These are phyloP conservation scores for Varanus komodoensis DNA, from an alignment of 2,113 vertebrate genomes.

Conservation along the genomic window DNA sequence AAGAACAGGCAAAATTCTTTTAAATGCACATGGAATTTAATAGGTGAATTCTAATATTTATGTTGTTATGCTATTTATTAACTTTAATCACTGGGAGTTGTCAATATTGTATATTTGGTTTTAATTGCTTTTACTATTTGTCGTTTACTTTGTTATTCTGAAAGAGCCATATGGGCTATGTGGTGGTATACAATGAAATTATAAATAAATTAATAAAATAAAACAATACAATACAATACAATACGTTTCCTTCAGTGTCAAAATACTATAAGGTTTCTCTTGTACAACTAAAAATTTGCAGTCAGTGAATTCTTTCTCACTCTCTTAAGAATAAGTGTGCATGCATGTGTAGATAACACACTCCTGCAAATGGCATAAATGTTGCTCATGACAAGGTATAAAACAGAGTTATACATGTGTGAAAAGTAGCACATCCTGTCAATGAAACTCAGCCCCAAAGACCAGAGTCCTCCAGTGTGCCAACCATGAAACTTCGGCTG, in stretches of 20 bases:
- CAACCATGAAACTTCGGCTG: not conserved
- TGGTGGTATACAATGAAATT: too few species aligned
- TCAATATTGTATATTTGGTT: too few species aligned
- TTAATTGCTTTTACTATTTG: too few species aligned
- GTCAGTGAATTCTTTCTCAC: not conserved
- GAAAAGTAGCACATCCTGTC: not conserved
- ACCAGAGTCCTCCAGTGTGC: not conserved
- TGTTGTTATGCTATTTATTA: too few species aligned
- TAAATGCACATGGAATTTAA: too few species aligned
- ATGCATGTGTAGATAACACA: not conserved
- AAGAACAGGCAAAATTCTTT: not conserved
- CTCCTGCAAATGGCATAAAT: not conserved
- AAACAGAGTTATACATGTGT: not conserved
- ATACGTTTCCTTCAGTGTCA: not conserved
- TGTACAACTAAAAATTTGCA: not conserved
- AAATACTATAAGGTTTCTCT: not conserved
- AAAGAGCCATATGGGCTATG: too few species aligned
- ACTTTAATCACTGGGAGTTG: too few species aligned
- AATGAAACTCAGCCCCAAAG: constrained; percentile 9
- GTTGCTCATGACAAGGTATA: not conserved
- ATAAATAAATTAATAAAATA: too few species aligned
- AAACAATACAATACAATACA: too few species aligned
- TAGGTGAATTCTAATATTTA: too few species aligned
- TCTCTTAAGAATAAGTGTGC: not conserved
- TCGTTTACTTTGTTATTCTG: too few species aligned